phyloP scores from a whole-genome alignment of 2,888 invertebrate species.

The Nomada fucata region DNA sequence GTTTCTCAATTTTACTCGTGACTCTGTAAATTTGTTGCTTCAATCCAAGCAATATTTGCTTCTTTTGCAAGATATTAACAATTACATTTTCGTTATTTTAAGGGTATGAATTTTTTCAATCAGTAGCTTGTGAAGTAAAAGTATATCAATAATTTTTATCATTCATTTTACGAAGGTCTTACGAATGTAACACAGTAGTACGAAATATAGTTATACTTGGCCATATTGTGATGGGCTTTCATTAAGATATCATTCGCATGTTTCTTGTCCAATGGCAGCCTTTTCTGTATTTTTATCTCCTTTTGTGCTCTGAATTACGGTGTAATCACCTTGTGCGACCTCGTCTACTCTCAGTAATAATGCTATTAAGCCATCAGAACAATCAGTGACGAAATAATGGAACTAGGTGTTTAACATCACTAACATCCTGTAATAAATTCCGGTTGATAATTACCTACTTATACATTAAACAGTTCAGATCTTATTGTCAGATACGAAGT shows the following conservation, averaged over 20 bases:
- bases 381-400: constrained; percentile 19
- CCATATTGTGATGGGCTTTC: constrained; percentile 1
- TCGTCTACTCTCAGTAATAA: constrained; percentile 30
- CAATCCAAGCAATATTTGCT: too few species aligned
- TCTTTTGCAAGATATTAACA: too few species aligned
- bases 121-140: too few species aligned
- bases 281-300: constrained; percentile 27
- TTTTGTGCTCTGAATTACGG: constrained; percentile 12
- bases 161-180: too few species aligned
- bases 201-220: background rate
- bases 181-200: background rate
- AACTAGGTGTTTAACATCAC: constrained; percentile 19
- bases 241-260: constrained; percentile 16
- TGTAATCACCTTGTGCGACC: constrained; percentile 6
- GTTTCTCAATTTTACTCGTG: too few species aligned
- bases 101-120: too few species aligned
- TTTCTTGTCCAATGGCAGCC: constrained; percentile 7
- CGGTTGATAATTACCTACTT: constrained; percentile 5
- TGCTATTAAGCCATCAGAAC: constrained; percentile 15
- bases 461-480: background rate
- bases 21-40: too few species aligned
- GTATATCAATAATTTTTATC: too few species aligned
- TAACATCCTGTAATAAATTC: constrained; percentile 5
- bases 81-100: too few species aligned
- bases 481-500: background rate